phyloP scores from a whole-genome alignment of 2,888 invertebrate species.

The Sinelater perroti region DNA sequence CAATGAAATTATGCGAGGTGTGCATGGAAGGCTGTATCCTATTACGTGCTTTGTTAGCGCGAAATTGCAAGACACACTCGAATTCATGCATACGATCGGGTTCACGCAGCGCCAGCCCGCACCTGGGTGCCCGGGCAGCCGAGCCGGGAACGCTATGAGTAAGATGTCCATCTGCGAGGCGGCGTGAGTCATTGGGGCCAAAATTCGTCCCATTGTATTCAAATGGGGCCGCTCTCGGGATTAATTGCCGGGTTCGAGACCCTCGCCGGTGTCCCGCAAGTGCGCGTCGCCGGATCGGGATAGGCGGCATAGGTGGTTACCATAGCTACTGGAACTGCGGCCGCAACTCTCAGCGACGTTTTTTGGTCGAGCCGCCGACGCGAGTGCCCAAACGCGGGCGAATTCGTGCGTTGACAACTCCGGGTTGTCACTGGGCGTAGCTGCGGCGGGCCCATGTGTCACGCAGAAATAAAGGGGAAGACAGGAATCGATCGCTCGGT shows the following conservation, averaged over 20 bases:
- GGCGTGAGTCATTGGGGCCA: conserved; percentile 8
- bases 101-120: no score
- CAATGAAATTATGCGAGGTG: conserved; percentile 24
- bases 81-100: no score
- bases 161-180: conserved; percentile 15
- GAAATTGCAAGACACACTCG: conserved; percentile 36
- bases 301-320: no score
- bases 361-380: no score
- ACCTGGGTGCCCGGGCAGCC: no score
- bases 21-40: conserved; percentile 32
- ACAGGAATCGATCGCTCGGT: not conserved
- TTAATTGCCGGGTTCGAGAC: no score
- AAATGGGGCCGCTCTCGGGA: conserved; percentile 11
- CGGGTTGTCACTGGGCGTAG: conserved; percentile 28
- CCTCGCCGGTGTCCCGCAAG: no score
- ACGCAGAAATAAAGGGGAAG: conserved; percentile 16
- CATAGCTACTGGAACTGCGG: no score
- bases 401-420: conserved; percentile 6
- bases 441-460: conserved; percentile 30
- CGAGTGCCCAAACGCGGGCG: no score
- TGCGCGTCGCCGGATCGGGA: no score
- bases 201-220: conserved; percentile 18
- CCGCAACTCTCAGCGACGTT: no score
- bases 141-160: conserved; percentile 18
- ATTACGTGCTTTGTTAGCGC: conserved; percentile 48